phyloP scores from a whole-genome alignment of 2,888 invertebrate genomes.

The Allolobophora icterica region DNA sequence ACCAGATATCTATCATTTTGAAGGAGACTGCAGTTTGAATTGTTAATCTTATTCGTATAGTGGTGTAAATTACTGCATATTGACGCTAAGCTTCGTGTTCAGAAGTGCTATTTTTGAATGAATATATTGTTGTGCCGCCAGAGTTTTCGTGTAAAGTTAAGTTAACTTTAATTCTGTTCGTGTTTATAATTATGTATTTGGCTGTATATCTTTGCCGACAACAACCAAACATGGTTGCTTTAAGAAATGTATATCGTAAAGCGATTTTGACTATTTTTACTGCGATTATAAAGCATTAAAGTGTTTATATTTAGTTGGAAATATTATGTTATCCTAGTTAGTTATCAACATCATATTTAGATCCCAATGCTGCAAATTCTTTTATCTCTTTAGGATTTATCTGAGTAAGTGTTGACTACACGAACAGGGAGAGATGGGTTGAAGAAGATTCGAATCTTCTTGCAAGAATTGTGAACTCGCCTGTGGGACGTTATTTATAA shows the following conservation, averaged over 20 bases:
- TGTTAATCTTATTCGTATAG: not conserved
- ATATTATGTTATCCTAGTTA: not conserved
- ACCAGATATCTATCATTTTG: not conserved
- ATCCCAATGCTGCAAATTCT: not conserved
- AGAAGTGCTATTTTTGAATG: not conserved
- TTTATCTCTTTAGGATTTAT: not conserved
- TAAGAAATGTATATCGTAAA: not conserved
- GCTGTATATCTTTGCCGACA: conserved; percentile 1
- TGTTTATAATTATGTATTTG: not conserved
- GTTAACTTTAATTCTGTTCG: not conserved
- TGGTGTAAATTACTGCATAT: not conserved
- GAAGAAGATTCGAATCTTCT: no score
- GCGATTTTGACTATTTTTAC: not conserved
- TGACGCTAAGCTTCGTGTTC: not conserved
- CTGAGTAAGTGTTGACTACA: not conserved
- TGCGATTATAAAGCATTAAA: not conserved
- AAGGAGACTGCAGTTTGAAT: not conserved
- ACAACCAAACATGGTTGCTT: not conserved
- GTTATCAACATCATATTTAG: not conserved
- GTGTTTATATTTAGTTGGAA: not conserved
- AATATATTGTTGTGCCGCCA: not conserved
- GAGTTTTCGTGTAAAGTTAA: not conserved
- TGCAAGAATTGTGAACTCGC: no score
- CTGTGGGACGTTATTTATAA: no score
- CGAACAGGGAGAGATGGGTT: no score